Conservation (phyloP, 2,888 invertebrate genomes). For the Beris morrisii region DNA sequence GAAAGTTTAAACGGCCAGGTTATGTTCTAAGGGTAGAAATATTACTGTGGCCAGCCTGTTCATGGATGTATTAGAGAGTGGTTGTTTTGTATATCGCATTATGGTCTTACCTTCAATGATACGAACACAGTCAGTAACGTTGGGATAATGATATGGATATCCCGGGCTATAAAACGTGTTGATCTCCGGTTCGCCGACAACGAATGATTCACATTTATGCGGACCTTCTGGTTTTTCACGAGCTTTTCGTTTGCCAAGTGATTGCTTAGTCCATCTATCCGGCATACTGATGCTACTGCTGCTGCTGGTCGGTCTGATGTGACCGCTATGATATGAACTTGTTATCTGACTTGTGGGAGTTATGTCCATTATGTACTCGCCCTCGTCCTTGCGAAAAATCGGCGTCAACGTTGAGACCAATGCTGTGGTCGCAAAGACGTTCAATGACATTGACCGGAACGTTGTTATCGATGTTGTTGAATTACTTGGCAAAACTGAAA, state of each 20-base stretch:
- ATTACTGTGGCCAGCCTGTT: too few relatives aligned
- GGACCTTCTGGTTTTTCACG: slow-evolving; percentile 27
- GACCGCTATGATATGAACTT: slow-evolving; percentile 14
- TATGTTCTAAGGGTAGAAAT: too few relatives aligned
- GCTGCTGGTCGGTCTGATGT: neutral
- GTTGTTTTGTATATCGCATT: neutral
- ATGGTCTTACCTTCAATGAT: slow-evolving; percentile 65
- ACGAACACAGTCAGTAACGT: slow-evolving; percentile 67
- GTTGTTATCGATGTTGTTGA: slow-evolving; percentile 43
- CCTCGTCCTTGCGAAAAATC: neutral
- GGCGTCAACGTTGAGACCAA: neutral
- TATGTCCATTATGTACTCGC: slow-evolving; percentile 16
- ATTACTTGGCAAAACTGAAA: slow-evolving; percentile 47
- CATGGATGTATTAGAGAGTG: too few relatives aligned
- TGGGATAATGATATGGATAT: slow-evolving; percentile 68
- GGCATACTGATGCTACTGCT: neutral
- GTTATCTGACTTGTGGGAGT: slow-evolving; percentile 22
- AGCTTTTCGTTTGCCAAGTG: slow-evolving; percentile 9
- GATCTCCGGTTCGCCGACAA: slow-evolving; percentile 60
- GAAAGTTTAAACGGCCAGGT: too few relatives aligned
- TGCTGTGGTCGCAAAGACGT: slow-evolving; percentile 23
- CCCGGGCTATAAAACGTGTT: slow-evolving; percentile 71
- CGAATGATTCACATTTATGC: slow-evolving; percentile 62
- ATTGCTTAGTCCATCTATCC: neutral
- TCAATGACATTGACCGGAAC: slow-evolving; percentile 37